Evolutionary conservation across 2,888 invertebrate genomes (phyloP).

Genomic region (Diaperis boleti): DNA sequence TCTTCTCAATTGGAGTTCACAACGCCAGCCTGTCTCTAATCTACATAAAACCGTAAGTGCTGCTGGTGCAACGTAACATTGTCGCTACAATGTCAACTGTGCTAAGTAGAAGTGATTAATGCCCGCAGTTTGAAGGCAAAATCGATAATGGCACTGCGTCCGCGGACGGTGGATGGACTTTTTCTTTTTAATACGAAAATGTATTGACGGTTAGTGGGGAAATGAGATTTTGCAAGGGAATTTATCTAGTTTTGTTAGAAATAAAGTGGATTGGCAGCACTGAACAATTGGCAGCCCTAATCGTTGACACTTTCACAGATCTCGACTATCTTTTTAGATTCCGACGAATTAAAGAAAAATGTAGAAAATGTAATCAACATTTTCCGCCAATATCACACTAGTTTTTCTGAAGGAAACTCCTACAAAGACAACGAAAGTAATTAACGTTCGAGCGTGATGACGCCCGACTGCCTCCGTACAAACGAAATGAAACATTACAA

Average conservation of each 20-base stretch:
- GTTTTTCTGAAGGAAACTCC: constrained; percentile 13
- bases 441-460: constrained; percentile 25
- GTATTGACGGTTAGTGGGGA: too few species aligned
- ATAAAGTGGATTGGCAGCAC: too few species aligned
- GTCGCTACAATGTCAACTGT: constrained; percentile 14
- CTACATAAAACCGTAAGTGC: constrained; percentile 34
- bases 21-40: constrained; percentile 28
- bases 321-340: too few species aligned
- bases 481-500: constrained; percentile 33
- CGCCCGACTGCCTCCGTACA: constrained; percentile 24
- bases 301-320: too few species aligned
- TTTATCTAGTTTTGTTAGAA: too few species aligned
- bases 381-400: too few species aligned
- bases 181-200: background rate
- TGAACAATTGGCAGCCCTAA: too few species aligned
- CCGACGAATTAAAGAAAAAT: too few species aligned
- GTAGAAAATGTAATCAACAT: too few species aligned
- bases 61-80: constrained; percentile 30
- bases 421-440: constrained; percentile 26
- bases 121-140: constrained; percentile 8
- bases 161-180: background rate
- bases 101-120: constrained; percentile 21
- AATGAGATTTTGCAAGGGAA: too few species aligned
- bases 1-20: constrained; percentile 29
- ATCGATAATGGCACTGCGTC: constrained; percentile 3